Conservation (phyloP, 1,140 invertebrate genomes). For the Gryllus bimaculatus region DNA sequence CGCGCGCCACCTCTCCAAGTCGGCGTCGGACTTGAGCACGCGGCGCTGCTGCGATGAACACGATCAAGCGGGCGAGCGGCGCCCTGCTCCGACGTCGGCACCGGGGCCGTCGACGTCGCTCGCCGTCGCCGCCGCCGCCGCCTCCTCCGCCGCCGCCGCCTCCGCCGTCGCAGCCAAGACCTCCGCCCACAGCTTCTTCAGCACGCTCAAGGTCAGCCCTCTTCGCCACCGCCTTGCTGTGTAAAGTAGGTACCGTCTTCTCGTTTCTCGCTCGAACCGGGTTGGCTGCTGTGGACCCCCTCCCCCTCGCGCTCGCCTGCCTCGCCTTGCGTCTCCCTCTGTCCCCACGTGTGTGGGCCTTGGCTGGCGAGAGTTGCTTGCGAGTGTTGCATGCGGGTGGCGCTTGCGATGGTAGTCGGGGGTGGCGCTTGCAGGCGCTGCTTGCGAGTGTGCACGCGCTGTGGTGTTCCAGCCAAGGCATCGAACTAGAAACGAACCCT, state of each 20-base stretch:
- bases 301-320: no score
- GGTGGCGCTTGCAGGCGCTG: no score
- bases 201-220: conserved; percentile 44
- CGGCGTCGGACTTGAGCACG: conserved; percentile 36
- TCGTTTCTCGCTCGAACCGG: no score
- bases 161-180: conserved; percentile 49
- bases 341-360: no score
- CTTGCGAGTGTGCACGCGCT: no score
- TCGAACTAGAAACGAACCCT: no score
- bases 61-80: conserved; percentile 22
- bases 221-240: background rate
- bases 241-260: background rate
- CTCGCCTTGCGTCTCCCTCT: no score
- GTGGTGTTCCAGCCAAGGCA: no score
- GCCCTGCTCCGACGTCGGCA: conserved; percentile 36
- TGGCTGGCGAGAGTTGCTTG: no score
- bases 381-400: no score
- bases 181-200: conserved; percentile 50
- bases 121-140: conserved; percentile 29
- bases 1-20: conserved; percentile 35
- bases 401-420: no score
- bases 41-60: conserved; percentile 11
- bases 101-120: conserved; percentile 21
- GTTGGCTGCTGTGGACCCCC: no score
- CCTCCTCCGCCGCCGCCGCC: conserved; percentile 30